phyloP scores from a whole-genome alignment of 2,113 vertebrate genomes.

The Pseudopodoces humilis region DNA sequence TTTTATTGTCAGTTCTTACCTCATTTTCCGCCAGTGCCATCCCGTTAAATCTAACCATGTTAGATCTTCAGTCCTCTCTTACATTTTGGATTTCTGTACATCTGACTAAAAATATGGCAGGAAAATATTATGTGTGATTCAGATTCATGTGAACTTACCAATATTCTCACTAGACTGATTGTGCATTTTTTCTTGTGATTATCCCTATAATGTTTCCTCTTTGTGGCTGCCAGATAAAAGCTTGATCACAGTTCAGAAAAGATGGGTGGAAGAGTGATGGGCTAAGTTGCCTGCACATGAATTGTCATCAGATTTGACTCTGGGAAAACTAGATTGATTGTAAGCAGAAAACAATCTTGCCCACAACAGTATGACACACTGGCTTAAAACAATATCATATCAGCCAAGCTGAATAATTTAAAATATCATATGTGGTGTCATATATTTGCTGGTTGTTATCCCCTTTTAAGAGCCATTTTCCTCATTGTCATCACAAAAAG shows the following conservation, averaged over 20 bases:
- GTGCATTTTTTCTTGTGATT: not conserved
- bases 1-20: conserved; percentile 21
- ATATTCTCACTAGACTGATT: not conserved
- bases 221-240: not conserved
- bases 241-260: not conserved
- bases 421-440: not conserved
- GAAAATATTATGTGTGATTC: not conserved
- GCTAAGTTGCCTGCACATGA: not conserved
- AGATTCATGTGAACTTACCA: not conserved
- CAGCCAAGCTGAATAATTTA: not conserved
- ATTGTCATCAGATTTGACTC: not conserved
- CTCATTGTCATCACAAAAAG: not conserved
- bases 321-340: not conserved
- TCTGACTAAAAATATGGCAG: not conserved
- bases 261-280: not conserved
- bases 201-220: not conserved
- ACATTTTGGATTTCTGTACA: not conserved
- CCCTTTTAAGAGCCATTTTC: not conserved
- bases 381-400: not conserved
- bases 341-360: not conserved
- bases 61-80: not conserved
- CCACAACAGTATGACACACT: not conserved
- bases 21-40: not conserved
- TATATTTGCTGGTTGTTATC: not conserved
- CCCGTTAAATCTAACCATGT: not conserved